These are phyloP conservation scores for Cepaea nemoralis DNA, from an alignment of 1,140 invertebrate species.

Conservation along the genomic window DNA sequence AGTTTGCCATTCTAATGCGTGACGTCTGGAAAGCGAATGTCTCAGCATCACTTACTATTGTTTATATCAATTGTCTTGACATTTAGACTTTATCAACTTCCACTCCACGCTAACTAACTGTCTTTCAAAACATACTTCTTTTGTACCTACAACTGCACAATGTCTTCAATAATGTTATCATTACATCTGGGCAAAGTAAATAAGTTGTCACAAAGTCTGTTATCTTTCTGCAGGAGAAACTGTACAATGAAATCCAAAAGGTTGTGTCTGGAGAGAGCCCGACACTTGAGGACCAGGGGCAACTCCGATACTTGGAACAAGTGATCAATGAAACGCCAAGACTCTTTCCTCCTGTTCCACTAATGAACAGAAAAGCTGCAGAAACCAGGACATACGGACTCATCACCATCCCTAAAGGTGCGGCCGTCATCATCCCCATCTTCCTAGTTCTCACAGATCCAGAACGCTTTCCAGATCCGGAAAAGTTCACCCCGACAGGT, in stretches of 20 bases:
- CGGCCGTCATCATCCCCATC: neutral
- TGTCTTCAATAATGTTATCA: no score
- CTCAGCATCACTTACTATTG: no score
- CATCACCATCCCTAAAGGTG: conserved; percentile 19
- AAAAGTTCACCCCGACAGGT: conserved; percentile 22
- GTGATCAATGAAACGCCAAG: conserved; percentile 37
- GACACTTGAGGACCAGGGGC: conserved; percentile 27
- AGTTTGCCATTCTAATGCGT: no score
- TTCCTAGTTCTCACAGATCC: conserved; percentile 3
- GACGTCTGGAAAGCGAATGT: no score
- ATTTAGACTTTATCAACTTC: no score
- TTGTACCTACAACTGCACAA: no score
- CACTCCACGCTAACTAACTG: no score
- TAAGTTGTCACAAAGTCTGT: no score
- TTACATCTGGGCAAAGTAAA: no score
- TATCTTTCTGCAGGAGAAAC: neutral
- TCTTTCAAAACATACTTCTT: no score
- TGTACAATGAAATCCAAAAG: conserved; percentile 4
- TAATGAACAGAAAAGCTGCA: neutral
- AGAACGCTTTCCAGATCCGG: conserved; percentile 6
- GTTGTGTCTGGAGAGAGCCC: conserved; percentile 14
- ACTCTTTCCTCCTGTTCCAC: conserved; percentile 23
- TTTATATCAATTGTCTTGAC: no score
- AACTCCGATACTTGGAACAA: conserved; percentile 43
- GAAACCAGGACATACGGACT: conserved; percentile 1